Base-by-base conservation (phyloP, 1,140 invertebrate genomes). In the Lamellibrachia luymesi region DNA sequence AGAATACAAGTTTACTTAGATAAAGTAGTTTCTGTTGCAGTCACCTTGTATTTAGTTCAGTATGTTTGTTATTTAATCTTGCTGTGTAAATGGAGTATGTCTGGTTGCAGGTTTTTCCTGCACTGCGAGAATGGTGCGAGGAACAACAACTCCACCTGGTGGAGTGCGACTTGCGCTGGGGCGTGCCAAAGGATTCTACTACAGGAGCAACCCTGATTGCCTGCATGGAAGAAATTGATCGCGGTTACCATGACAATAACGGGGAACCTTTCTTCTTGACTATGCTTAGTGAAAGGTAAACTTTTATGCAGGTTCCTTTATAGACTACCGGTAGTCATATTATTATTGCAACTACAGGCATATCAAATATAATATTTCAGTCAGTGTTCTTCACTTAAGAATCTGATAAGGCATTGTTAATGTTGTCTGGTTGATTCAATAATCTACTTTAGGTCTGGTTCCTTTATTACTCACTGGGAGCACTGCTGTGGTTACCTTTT, bases 151-250 rank as follows among this genome's bases (percentile, higher is more conserved):
- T 96, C 13, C 94, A 95, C 38, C 93, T 96, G 22, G 93, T 96
- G 49, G 96, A 96, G 91, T 96, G 95, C 95, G 96, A 96, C 94
- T 93, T 96, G 89, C 94, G 96, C 51, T 96, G 96, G 96, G 96
- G 96, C 17, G 94, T 96, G 25, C 96, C 96, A 22, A 95, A 94
- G 64, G 96, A 96, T 92, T 94, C 95, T 1, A 95, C 95, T 2
- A 95, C 94, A 22, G 93, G 93, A 2, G 94, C 95, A 6, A 96
- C 96, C 2, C 95, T 96, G 90, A 89, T 93, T 10, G 95, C 95
- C 25, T 96, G 96, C 94, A 92, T 96, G 10, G 95, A 95, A 25
- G 96, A 96, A 93, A 92, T 96, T n/a, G 95, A 96, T 90, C 93
- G 94, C 17, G 96, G 96, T 92, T 94, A 94, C 50, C 93, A 95